Evolutionary conservation across 1,140 invertebrate genomes (phyloP), one percentile per base, ranked within the genome.

Genomic region (Diplogasteroides magnus): DNA sequence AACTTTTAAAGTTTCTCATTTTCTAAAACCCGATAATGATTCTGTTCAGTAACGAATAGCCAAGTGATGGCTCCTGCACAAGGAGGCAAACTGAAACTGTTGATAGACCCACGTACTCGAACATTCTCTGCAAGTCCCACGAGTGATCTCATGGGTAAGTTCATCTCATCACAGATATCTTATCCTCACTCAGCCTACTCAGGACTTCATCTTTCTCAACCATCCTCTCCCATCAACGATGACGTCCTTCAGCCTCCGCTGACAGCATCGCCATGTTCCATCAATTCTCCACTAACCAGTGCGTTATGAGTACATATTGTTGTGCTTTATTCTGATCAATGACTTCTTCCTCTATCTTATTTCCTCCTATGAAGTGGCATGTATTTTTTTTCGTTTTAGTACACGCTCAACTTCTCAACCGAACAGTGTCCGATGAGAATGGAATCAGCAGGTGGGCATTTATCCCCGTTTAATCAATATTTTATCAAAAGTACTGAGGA

Each of bases 191-290:
- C n/a, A n/a, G n/a, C n/a, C n/a, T n/a, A 48, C 19, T 48, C 37
- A 48, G 37, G 37, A 6, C 37, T 48, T 6, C 37, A 48, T 19
- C 37, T 48, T 19, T 48, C 37, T 19, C 37, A 48, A 19, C 37
- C 37, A 19, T 48, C 37, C 37, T 48, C 37, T 6, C 37, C 37
- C 2, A 64, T 28, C 68, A 76, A 69, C 70, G 75, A 32, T 15
- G 75, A 57, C 55, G 55, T 65, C n/a, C 71, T 73, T 61, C 72
- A 80, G 60, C 73, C 75, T 68, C 77, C 73, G 67, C 78, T 70
- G 77, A 84, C 65, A 86, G 87, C 72, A 84, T 86, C 60, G 84
- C 86, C 64, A 29, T 77, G 73, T 56, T 67, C 68, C 59, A 74
- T 62, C 25, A 76, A 68, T 64, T 71, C 48, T 74, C 74, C 61